Base-by-base conservation (phyloP, 2,888 invertebrate genomes). In the Endomychus coccineus region DNA sequence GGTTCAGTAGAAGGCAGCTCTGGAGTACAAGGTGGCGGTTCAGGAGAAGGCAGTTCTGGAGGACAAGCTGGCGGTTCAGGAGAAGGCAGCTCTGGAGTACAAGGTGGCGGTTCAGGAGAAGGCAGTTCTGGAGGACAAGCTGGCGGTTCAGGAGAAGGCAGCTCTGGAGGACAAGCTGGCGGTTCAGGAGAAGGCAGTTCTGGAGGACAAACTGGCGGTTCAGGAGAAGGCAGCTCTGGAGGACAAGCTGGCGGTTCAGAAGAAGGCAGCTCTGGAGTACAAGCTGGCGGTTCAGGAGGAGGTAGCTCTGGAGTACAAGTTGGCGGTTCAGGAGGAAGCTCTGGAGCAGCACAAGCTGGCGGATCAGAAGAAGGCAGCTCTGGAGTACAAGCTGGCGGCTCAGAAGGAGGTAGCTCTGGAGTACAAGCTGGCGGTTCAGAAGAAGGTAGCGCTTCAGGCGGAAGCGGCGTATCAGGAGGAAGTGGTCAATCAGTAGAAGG, bases 221-320 rank as follows among this genome's bases (percentile, higher is more conserved):
- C n/a, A n/a, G n/a, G n/a, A n/a, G 5, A 6, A n/a, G n/a, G n/a
- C n/a, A 24, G 24, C 24, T n/a, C 28, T 28, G 28, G 13, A 28
- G 4, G 13, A 28, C 4, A 4, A 11, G 11, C 28, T 16, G 28
- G 7, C n/a, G 13, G 28, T n/a, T 24, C 24, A 10, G n/a, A 4
- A 6, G 4, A 4, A 10, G 24, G 11, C 11, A 6, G 5, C 11
- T 24, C n/a, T n/a, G 5, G 7, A 7, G 5, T 19, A 5, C 5
- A 7, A 5, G 7, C 6, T 19, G 5, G 6, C 7, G 19, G 19
- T 19, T 19, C 19, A 19, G 19, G 19, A 19, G 19, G 19, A 19
- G 7, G 19, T 19, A 7, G 7, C 5, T 19, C 19, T 19, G 5
- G 6, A 19, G 19, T 5, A 19, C 5, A 7, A 6, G 7, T 19